phyloP scores from a whole-genome alignment of 2,113 vertebrate species.

The Chaetops frenatus region DNA sequence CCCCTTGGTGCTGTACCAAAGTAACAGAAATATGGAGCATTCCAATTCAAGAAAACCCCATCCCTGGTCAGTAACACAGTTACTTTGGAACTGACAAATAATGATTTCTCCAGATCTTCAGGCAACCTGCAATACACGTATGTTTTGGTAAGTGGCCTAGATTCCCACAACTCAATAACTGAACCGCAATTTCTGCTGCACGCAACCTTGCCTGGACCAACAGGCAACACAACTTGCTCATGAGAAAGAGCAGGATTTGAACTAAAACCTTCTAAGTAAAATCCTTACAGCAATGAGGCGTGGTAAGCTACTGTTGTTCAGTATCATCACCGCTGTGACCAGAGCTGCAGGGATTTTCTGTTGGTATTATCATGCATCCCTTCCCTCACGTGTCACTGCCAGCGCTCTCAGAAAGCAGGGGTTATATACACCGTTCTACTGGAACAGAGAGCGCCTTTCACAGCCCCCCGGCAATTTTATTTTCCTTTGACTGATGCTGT shows the following conservation, averaged over 20 bases:
- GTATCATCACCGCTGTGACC: not conserved
- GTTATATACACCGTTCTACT: not conserved
- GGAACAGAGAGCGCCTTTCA: conserved; percentile 25
- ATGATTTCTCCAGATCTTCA: not conserved
- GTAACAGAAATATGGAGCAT: not conserved
- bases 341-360: not conserved
- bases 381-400: not conserved
- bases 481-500: conserved; percentile 59
- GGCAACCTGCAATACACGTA: not conserved
- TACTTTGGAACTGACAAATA: not conserved
- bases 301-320: not conserved
- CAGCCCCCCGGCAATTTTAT: not conserved
- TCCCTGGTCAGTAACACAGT: not conserved
- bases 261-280: not conserved
- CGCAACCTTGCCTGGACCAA: not conserved
- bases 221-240: not conserved
- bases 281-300: not conserved
- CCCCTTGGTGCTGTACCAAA: not conserved
- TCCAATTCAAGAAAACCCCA: not conserved
- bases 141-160: not conserved
- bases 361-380: not conserved
- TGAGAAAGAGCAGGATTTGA: not conserved
- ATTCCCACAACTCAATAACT: not conserved
- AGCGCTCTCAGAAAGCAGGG: not conserved
- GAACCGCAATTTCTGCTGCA: not conserved